A percentile compares a stretch with the other conserved stretches of the same genome.
Conservation (phyloP, 1,140 invertebrate genomes). For the Araneus ventricosus region DNA sequence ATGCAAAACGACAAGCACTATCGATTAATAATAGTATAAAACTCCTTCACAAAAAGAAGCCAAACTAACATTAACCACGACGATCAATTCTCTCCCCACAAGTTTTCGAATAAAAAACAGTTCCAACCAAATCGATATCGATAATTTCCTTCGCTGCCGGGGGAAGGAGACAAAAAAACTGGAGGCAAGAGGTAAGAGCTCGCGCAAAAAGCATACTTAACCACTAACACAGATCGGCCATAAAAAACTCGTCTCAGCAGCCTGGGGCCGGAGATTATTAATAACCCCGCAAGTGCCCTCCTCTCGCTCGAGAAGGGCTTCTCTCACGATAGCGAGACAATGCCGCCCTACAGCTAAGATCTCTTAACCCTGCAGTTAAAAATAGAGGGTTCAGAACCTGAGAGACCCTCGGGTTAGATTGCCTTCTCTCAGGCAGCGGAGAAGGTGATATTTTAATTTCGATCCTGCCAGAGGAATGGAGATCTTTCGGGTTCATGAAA, state of each 20-base stretch:
- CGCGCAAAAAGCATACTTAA: not conserved
- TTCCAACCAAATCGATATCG: not conserved
- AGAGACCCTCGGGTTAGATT: no score
- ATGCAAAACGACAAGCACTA: not conserved
- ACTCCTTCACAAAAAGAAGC: not conserved
- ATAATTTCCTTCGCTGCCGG: not conserved
- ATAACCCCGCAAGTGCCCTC: conserved; percentile 36
- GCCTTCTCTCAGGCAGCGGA: no score
- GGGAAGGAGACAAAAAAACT: not conserved
- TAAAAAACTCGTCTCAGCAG: not conserved
- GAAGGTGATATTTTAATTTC: no score
- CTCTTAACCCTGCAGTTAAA: not conserved
- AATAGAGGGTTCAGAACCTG: not conserved
- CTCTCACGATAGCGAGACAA: conserved; percentile 53
- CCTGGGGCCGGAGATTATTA: conserved; percentile 44
- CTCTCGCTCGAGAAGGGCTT: conserved; percentile 15
- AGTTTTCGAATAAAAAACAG: not conserved
- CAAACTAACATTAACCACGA: not conserved
- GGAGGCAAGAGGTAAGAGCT: not conserved
- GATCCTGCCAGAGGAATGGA: no score
- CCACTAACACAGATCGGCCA: conserved; percentile 54
- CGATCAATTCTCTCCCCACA: not conserved
- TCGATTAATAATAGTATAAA: not conserved
- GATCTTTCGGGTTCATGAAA: no score
- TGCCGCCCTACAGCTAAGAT: not conserved